Percentiles rank a stretch among this genome's conserved stretches.
phyloP scores from a whole-genome alignment of 2,113 vertebrate genomes.

The Ursus arctos region DNA sequence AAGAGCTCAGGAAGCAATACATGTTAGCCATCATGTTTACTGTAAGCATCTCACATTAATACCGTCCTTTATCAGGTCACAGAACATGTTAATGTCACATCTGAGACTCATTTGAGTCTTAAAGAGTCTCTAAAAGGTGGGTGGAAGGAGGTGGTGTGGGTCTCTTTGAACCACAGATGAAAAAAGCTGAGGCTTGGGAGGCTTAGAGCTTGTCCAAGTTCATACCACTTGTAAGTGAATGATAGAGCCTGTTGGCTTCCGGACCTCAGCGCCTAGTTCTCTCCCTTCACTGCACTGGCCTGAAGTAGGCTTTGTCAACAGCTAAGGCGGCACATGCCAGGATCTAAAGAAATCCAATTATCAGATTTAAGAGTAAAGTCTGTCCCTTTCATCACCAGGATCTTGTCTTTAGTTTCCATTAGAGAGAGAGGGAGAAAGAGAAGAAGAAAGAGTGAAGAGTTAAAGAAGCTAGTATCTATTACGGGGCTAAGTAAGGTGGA shows the following conservation, averaged over 20 bases:
- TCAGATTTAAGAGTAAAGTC: conserved; percentile 17
- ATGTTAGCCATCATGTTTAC: neutral
- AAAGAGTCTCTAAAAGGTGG: neutral
- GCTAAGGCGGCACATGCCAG: neutral
- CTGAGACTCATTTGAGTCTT: neutral
- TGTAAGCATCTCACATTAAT: neutral
- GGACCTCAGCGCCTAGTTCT: neutral
- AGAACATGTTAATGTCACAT: neutral
- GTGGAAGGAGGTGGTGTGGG: neutral
- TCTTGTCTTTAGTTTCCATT: neutral
- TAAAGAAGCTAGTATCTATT: neutral
- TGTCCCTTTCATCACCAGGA: neutral
- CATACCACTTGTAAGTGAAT: neutral
- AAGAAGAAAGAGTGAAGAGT: neutral
- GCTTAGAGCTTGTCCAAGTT: neutral
- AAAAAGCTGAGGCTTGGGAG: neutral
- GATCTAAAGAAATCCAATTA: conserved; percentile 1
- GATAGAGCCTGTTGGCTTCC: neutral
- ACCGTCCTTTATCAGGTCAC: neutral
- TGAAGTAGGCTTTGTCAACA: neutral
- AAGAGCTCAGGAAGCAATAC: neutral
- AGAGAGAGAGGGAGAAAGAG: neutral
- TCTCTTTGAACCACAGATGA: neutral
- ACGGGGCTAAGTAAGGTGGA: neutral
- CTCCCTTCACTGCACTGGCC: neutral